Conservation (phyloP, 2,888 invertebrate species). For the Acanthosepion lycidas region DNA sequence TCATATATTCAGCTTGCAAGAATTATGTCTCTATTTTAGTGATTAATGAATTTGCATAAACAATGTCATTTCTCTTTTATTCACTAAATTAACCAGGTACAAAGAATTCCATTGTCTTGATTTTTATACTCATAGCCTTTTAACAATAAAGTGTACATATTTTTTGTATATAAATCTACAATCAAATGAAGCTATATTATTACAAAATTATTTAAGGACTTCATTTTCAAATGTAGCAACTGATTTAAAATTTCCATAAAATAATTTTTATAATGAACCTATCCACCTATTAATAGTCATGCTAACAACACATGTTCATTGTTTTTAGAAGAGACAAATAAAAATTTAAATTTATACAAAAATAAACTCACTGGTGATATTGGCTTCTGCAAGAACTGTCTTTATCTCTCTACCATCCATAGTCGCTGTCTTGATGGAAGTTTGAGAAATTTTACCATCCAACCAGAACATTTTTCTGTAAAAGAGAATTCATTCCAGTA, state of each 20-base stretch:
- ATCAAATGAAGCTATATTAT: no score
- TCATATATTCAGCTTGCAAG: no score
- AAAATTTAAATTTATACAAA: background rate
- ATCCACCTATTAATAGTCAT: background rate
- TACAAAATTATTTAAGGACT: background rate
- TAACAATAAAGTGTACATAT: no score
- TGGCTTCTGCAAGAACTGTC: constrained; percentile 36
- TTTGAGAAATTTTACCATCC: constrained; percentile 75
- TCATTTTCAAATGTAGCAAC: background rate
- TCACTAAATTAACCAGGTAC: no score
- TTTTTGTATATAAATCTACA: background rate
- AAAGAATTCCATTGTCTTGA: no score
- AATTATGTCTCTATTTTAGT: no score
- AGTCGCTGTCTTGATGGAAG: constrained; percentile 79
- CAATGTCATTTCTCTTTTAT: no score
- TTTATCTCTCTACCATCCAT: constrained; percentile 80
- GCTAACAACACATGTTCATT: background rate
- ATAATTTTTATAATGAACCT: background rate
- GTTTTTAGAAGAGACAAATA: background rate
- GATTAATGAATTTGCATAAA: no score
- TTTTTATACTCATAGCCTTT: no score
- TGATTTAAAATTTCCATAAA: background rate
- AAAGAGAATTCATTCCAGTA: background rate
- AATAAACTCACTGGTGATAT: background rate
- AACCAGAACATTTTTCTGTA: constrained; percentile 78